Conservation (phyloP, 2,888 invertebrate species). For the Thymelicus acteon region DNA sequence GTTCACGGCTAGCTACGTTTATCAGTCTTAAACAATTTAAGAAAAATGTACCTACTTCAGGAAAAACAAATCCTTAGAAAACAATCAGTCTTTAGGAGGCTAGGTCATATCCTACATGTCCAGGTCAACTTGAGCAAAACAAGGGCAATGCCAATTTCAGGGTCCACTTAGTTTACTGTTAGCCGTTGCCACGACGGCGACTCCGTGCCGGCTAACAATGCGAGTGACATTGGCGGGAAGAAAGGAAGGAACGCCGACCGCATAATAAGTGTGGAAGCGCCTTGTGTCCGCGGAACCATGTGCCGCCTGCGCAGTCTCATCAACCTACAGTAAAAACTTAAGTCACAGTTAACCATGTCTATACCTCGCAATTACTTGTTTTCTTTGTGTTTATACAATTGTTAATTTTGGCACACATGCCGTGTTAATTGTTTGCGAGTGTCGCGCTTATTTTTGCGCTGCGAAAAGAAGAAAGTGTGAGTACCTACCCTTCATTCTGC, state of each 20-base stretch:
- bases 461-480: neutral
- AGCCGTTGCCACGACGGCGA: slow-evolving; percentile 58
- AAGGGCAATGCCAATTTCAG: slow-evolving; percentile 83
- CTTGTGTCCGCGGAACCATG: slow-evolving; percentile 52
- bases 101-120: slow-evolving; percentile 52
- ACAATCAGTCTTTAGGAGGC: slow-evolving; percentile 50
- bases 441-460: slow-evolving; percentile 20
- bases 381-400: slow-evolving; percentile 33
- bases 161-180: slow-evolving; percentile 81
- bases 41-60: neutral
- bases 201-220: slow-evolving; percentile 70
- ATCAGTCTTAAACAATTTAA: neutral
- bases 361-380: slow-evolving; percentile 38
- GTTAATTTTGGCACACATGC: slow-evolving; percentile 24
- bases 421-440: slow-evolving; percentile 13
- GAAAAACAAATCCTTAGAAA: slow-evolving; percentile 39
- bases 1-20: neutral
- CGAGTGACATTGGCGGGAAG: slow-evolving; percentile 79
- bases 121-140: slow-evolving; percentile 64
- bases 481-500: neutral
- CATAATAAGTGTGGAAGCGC: slow-evolving; percentile 70
- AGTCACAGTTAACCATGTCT: slow-evolving; percentile 40
- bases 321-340: slow-evolving; percentile 41
- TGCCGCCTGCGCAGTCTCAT: slow-evolving; percentile 44
- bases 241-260: slow-evolving; percentile 76